A percentile compares a stretch with the other conserved stretches of the same genome.
These are phyloP conservation scores for Styela plicata DNA, from an alignment of 23 tunicate genomes.

Conservation along the genomic window DNA sequence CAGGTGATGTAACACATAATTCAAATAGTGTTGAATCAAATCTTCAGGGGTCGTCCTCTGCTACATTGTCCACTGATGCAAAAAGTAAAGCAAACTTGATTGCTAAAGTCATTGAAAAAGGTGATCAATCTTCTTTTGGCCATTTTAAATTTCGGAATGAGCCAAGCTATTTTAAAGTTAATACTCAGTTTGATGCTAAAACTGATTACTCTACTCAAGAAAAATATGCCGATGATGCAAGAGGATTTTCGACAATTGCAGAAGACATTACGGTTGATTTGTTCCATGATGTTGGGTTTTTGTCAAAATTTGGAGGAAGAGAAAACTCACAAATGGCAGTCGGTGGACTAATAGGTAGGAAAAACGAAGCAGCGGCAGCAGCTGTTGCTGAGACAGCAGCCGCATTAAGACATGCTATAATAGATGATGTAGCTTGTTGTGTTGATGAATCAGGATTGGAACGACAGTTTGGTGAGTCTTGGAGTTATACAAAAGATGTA, in stretches of 20 bases:
- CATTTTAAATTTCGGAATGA: constrained; percentile 39
- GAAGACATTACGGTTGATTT: constrained; percentile 45
- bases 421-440: constrained; percentile 67
- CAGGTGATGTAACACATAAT: constrained; percentile 35
- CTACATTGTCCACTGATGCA: constrained; percentile 20
- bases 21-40: constrained; percentile 8
- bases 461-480: constrained; percentile 67
- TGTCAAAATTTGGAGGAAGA: constrained; percentile 1
- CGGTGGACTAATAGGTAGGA: constrained; percentile 12
- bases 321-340: constrained; percentile 18
- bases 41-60: neutral
- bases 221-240: constrained; percentile 23
- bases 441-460: constrained; percentile 88
- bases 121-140: constrained; percentile 63
- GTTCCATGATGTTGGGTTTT: constrained; percentile 57
- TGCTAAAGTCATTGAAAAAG: constrained; percentile 38
- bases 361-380: constrained; percentile 48
- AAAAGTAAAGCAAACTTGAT: constrained; percentile 20
- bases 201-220: constrained; percentile 66
- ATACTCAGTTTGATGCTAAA: constrained; percentile 46
- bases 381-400: constrained; percentile 65
- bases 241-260: constrained; percentile 50
- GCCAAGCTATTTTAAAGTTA: constrained; percentile 25
- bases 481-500: constrained; percentile 57
- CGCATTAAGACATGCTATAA: constrained; percentile 39